These are phyloP conservation scores for Ctenoplectra terminalis DNA, from an alignment of 1,140 invertebrate species.

Conservation along the genomic window DNA sequence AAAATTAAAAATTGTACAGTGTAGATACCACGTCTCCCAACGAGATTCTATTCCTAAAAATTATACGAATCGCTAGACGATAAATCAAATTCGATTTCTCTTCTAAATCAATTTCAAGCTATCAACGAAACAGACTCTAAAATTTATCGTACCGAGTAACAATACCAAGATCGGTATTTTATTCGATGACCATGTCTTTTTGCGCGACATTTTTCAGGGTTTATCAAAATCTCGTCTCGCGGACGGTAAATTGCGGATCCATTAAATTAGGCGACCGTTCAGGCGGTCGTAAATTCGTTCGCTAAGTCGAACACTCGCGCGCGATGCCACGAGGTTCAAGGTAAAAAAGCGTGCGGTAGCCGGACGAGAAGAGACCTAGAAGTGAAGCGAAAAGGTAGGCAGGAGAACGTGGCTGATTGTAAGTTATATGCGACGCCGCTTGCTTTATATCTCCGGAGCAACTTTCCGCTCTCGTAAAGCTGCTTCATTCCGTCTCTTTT, in stretches of 20 bases:
- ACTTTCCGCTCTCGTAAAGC: slow-evolving; percentile 83
- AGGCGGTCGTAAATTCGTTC: slow-evolving; percentile 57
- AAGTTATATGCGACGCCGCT: slow-evolving; percentile 82
- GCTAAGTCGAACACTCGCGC: slow-evolving; percentile 61
- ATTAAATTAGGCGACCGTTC: slow-evolving; percentile 56
- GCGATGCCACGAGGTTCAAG: slow-evolving; percentile 64
- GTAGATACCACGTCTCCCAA: too few species aligned
- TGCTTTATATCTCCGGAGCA: slow-evolving; percentile 82
- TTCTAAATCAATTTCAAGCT: too few species aligned
- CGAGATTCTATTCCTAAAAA: too few species aligned
- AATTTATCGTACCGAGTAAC: neutral
- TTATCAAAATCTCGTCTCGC: slow-evolving; percentile 50
- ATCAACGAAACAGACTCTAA: neutral
- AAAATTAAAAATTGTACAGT: too few species aligned
- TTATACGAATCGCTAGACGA: neutral
- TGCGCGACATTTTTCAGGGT: slow-evolving; percentile 8
- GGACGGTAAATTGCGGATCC: slow-evolving; percentile 41
- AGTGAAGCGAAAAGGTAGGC: slow-evolving; percentile 67
- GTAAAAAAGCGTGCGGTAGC: slow-evolving; percentile 67
- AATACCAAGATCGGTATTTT: neutral
- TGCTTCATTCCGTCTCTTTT: slow-evolving; percentile 72
- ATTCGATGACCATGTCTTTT: neutral
- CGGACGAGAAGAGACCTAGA: slow-evolving; percentile 52
- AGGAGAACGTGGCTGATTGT: slow-evolving; percentile 78
- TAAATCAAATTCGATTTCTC: slow-evolving; percentile 1